Evolutionary conservation across 2,888 invertebrate species (phyloP).

Genomic region (Tupiocoris notatus): DNA sequence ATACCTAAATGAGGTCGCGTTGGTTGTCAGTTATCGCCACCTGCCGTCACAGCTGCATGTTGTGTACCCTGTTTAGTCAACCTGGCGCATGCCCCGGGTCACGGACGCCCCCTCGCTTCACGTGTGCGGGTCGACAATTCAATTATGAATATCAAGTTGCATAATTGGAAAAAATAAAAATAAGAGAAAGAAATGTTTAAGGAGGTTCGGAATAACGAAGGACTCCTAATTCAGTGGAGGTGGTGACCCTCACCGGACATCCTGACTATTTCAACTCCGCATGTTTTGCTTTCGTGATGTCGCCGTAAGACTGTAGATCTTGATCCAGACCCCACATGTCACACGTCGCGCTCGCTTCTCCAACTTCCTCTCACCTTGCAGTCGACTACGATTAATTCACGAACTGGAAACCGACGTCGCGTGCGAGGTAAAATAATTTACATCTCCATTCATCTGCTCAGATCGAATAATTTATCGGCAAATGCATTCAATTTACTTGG

Average conservation of each 20-base stretch:
- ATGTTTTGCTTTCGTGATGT: conserved; percentile 15
- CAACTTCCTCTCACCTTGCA: neutral
- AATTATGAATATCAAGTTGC: neutral
- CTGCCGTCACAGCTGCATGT: neutral
- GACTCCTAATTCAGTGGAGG: neutral
- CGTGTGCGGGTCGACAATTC: neutral
- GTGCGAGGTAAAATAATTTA: neutral
- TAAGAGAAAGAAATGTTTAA: too few relatives aligned
- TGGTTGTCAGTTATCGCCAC: neutral
- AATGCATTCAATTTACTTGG: too few relatives aligned
- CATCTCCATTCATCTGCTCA: neutral
- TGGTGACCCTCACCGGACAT: conserved; percentile 7
- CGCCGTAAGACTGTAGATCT: conserved; percentile 13
- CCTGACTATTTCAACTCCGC: neutral
- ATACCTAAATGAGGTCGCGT: neutral
- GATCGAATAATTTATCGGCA: too few relatives aligned
- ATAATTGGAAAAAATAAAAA: neutral
- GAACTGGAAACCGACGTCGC: neutral
- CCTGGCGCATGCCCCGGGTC: conserved; percentile 3
- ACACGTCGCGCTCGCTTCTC: neutral
- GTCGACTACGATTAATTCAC: neutral
- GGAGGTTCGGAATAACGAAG: neutral
- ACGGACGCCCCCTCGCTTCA: conserved; percentile 23
- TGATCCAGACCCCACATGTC: neutral
- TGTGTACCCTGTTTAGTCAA: too few relatives aligned